Conservation (phyloP, 2,888 invertebrate species). For the Heteropelma amictum region DNA sequence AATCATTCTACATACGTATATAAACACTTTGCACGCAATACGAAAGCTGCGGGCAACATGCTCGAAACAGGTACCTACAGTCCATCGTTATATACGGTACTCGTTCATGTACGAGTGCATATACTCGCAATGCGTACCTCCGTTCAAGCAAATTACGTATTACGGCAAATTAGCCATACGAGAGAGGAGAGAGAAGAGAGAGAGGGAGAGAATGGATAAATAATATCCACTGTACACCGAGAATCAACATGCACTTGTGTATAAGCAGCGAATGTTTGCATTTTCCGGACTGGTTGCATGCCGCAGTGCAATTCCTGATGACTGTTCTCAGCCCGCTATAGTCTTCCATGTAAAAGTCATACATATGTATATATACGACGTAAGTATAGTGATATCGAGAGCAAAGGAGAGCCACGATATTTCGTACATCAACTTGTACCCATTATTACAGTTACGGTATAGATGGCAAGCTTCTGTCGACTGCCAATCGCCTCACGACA, state of each 20-base stretch:
- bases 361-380: constrained; percentile 1
- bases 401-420: neutral
- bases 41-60: constrained; percentile 24
- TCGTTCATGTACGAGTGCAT: neutral
- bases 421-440: constrained; percentile 4
- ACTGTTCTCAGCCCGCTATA: constrained; percentile 42
- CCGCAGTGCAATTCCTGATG: constrained; percentile 46
- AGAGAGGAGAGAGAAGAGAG: constrained; percentile 17
- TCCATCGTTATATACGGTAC: neutral
- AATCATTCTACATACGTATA: constrained; percentile 16
- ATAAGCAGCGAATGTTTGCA: constrained; percentile 18
- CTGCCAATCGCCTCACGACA: constrained; percentile 22
- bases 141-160: constrained; percentile 56
- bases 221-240: constrained; percentile 37
- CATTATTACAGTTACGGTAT: constrained; percentile 27
- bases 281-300: constrained; percentile 49
- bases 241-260: neutral
- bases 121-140: constrained; percentile 43
- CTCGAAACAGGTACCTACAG: neutral
- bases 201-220: constrained; percentile 23
- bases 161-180: constrained; percentile 57
- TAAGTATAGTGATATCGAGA: constrained; percentile 7
- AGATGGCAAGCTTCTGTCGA: constrained; percentile 45
- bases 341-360: too few relatives aligned
- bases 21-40: constrained; percentile 43